Evolutionary conservation across 2,888 invertebrate genomes (phyloP), one percentile per base, ranked within the genome.

Genomic region (Drosophila anceps): DNA sequence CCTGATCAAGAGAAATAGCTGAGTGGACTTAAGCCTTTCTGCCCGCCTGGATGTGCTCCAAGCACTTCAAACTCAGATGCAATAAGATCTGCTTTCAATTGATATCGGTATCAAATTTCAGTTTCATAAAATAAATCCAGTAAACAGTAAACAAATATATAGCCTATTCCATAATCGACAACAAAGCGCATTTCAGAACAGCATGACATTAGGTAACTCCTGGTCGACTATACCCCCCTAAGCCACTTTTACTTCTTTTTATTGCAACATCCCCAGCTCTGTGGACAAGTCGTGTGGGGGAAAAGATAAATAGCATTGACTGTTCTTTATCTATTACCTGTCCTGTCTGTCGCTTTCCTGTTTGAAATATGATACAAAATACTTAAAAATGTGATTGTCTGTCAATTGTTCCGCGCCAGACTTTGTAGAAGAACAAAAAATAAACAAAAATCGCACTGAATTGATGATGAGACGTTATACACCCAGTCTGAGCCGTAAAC

Each of bases 241-340:
- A 1, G 2, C 2, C 6, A n/a, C 48, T 24, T 4, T 7, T 9
- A 8, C 0, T 18, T 31, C 44, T 5, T 39, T 54, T 31, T 29
- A n/a, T 41, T 41, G 29, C 13, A 4, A 29, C 35, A 31, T 35
- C 13, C 35, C 2, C 29, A n/a, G n/a, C 46, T 10, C 46, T 39
- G 31, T 24, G 24, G 15, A n/a, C 10, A 29, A 10, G 29, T 39
- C 12, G 39, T 20, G 39, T 37, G 33, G 37, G n/a, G 0, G n/a
- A 12, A 4, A 33, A 41, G 35, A 50, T 67, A 66, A 54, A 66
- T 35, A n/a, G 41, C 54, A 50, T 33, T 39, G 33, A 50, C 48
- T 67, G 54, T 41, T 37, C 31, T 46, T 48, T 46, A 48, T 29
- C 54, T 50, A 50, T 65, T 41, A 67, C 41, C 67, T 68, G 54